Percentiles rank a stretch among this genome's conserved stretches.
Evolutionary conservation across 2,797 vertebrate species (phyloP).

Genomic region (Myotis pilosus): DNA sequence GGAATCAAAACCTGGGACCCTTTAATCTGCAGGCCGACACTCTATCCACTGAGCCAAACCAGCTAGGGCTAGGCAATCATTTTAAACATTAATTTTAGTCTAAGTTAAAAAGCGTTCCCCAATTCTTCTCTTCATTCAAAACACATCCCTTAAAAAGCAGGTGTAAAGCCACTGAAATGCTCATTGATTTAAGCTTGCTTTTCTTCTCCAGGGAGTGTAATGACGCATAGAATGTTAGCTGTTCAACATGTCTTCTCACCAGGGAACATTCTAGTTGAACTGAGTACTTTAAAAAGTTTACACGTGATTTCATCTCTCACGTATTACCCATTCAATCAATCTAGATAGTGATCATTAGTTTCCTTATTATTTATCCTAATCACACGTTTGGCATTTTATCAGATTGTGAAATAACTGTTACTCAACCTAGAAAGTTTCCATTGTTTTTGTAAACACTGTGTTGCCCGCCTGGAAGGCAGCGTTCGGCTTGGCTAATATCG

Average conservation of each 20-base stretch:
- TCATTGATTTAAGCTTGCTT: background rate
- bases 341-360: background rate
- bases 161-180: background rate
- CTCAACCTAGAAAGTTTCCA: background rate
- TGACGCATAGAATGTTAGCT: background rate
- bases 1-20: too few species aligned
- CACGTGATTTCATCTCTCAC: background rate
- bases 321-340: background rate
- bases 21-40: too few species aligned
- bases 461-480: background rate
- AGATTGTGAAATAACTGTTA: conserved; percentile 15
- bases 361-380: background rate
- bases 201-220: background rate
- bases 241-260: background rate
- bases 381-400: background rate
- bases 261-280: background rate
- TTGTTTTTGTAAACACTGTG: background rate
- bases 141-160: background rate
- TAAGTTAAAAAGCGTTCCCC: background rate
- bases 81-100: background rate
- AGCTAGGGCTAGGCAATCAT: too few species aligned
- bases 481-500: background rate
- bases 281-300: background rate
- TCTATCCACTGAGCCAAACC: too few species aligned
- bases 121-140: background rate